These are phyloP conservation scores for Halictus ligatus DNA, from an alignment of 2,888 invertebrate genomes.

Conservation along the genomic window DNA sequence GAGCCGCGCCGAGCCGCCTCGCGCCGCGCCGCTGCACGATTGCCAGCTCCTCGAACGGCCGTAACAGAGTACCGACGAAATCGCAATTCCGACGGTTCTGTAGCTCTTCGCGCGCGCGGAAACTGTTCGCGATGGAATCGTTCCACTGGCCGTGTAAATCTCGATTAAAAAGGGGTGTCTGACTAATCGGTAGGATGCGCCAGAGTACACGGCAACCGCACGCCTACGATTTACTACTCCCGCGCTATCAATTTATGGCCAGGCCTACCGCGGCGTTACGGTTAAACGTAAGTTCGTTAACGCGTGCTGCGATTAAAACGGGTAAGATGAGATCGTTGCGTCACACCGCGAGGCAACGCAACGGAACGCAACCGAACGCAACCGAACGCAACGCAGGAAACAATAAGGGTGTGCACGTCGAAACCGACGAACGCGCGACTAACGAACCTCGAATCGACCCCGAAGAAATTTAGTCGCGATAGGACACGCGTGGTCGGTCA, in stretches of 20 bases:
- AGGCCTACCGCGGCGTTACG: constrained; percentile 82
- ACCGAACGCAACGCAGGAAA: neutral
- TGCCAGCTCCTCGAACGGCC: neutral
- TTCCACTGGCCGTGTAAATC: constrained; percentile 16
- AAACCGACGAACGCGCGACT: neutral
- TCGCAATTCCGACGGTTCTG: neutral
- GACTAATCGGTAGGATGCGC: constrained; percentile 73
- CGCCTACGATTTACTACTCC: constrained; percentile 84
- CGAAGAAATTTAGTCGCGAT: neutral
- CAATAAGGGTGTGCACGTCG: neutral
- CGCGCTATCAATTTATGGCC: constrained; percentile 82
- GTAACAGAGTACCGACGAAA: neutral
- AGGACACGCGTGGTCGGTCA: neutral
- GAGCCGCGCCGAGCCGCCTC: neutral
- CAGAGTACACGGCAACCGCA: constrained; percentile 81
- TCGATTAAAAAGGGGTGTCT: constrained; percentile 34
- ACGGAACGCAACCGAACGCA: neutral
- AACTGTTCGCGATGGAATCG: neutral
- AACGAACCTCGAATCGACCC: neutral
- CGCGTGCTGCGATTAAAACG: constrained; percentile 83
- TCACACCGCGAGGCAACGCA: neutral
- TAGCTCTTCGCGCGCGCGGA: neutral
- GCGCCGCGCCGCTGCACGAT: neutral
- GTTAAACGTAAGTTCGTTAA: constrained; percentile 83
- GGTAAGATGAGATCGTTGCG: constrained; percentile 74